These are phyloP conservation scores for Choristoneura rosaceana DNA, from an alignment of 2,888 invertebrate species.

Conservation along the genomic window DNA sequence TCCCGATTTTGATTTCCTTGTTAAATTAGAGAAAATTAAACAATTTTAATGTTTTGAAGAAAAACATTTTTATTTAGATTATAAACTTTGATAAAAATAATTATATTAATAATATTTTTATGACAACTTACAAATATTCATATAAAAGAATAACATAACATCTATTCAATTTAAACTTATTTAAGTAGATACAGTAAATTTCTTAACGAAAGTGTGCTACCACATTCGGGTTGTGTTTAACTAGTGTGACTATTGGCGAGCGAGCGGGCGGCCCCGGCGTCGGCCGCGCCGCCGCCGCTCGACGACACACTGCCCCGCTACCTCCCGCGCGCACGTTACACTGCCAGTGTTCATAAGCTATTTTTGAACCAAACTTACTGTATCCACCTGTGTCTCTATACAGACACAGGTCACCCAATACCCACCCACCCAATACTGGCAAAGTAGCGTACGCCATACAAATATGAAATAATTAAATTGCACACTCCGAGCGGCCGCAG, in stretches of 20 bases:
- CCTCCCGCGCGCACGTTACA: neutral
- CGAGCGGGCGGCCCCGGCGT: constrained; percentile 48
- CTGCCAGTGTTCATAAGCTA: neutral
- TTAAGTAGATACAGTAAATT: constrained; percentile 71
- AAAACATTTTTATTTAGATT: constrained; percentile 86
- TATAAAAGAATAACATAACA: constrained; percentile 86
- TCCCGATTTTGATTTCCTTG: neutral
- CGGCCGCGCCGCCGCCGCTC: constrained; percentile 28
- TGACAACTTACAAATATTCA: constrained; percentile 85
- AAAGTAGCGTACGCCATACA: constrained; percentile 44
- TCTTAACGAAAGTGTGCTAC: constrained; percentile 81
- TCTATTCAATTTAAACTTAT: constrained; percentile 80
- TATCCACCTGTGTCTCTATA: neutral
- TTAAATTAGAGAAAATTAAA: constrained; percentile 40
- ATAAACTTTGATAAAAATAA: constrained; percentile 87
- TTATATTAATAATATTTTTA: constrained; percentile 86
- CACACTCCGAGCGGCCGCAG: constrained; percentile 59
- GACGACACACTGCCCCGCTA: neutral
- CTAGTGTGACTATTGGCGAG: constrained; percentile 79
- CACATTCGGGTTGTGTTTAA: constrained; percentile 82
- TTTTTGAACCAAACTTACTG: neutral
- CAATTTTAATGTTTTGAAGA: constrained; percentile 78
- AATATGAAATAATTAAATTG: constrained; percentile 61
- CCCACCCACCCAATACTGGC: neutral
- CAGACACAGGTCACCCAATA: neutral